A percentile compares a stretch with the other conserved stretches of the same genome.
These are phyloP conservation scores for Sceloporus undulatus DNA, from an alignment of 2,113 vertebrate species.

Conservation along the genomic window DNA sequence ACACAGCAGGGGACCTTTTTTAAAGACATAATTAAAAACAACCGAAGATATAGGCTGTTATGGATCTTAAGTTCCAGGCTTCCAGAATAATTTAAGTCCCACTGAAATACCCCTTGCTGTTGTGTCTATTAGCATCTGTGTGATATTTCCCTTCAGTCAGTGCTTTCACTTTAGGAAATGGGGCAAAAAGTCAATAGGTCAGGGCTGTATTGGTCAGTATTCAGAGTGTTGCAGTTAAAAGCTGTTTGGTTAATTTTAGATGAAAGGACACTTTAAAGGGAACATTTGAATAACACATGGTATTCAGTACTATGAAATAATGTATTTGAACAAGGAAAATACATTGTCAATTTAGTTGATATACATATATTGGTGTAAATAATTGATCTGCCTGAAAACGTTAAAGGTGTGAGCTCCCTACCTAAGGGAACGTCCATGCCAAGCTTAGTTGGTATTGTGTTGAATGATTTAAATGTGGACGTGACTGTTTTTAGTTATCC, in stretches of 20 bases:
- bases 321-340: constrained; percentile 25
- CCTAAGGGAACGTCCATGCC: constrained; percentile 40
- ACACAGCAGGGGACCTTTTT: constrained; percentile 78
- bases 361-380: constrained; percentile 57
- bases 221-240: constrained; percentile 26
- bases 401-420: constrained; percentile 18
- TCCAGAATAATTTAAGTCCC: constrained; percentile 70
- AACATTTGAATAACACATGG: constrained; percentile 36
- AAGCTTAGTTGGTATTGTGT: constrained; percentile 39
- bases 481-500: constrained; percentile 36
- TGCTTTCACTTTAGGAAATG: constrained; percentile 37
- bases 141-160: constrained; percentile 45
- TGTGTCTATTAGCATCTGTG: constrained; percentile 52
- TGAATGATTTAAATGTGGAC: constrained; percentile 59
- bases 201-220: not conserved
- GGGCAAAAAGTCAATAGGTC: constrained; percentile 24
- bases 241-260: constrained; percentile 35
- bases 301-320: constrained; percentile 42
- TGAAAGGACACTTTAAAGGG: constrained; percentile 36
- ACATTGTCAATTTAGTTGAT: not conserved
- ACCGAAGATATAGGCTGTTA: constrained; percentile 73
- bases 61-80: constrained; percentile 72
- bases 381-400: constrained; percentile 57
- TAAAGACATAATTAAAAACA: constrained; percentile 82
- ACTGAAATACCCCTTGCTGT: constrained; percentile 62